Evolutionary conservation across 2,888 invertebrate species (phyloP), one percentile per base, ranked within the genome.

Genomic region (Stenchaetothrips biformis): DNA sequence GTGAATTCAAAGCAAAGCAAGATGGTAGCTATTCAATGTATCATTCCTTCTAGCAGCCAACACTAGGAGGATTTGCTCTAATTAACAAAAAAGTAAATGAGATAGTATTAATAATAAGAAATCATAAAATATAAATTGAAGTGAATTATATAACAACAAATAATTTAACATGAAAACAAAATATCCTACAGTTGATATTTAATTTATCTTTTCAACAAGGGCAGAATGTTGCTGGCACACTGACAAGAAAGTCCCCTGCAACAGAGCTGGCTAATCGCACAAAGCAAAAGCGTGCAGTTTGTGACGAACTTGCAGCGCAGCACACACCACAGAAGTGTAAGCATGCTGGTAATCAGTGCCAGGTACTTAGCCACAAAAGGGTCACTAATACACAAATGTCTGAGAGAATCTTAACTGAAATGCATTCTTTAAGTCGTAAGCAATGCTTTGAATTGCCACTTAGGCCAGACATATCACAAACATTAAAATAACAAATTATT

Each of bases 301-400:
- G 59, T 59, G 59, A 18, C 59, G 16, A 37, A 37, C 9, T 59
- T 74, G 67, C 21, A 74, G 25, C 67, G 25, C 67, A 59, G 16
- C 59, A 59, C 8, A 74, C 37, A 37, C 37, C 37, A 37, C 37
- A 4, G 37, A 25, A 25, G 67, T 74, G 25, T 25, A 25, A 74
- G 67, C 67, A 74, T 74, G 67, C 67, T 82, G 83, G 84, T 84
- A 84, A 82, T 82, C 82, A 84, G 84, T 84, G 82, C 83, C 83
- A 84, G n/a, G n/a, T n/a, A n/a, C n/a, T n/a, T 83, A 83, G 82
- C 83, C 83, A 84, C 84, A 84, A 83, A 82, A 81, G 83, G 84
- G 84, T 83, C 82, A 84, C 84, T 86, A 87, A 88, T 88, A 88
- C 88, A 88, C 84, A 86, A 86, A 84, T 85, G 83, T 82, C 37